Base-by-base conservation (phyloP, 2,888 invertebrate species). In the Rhingia campestris region DNA sequence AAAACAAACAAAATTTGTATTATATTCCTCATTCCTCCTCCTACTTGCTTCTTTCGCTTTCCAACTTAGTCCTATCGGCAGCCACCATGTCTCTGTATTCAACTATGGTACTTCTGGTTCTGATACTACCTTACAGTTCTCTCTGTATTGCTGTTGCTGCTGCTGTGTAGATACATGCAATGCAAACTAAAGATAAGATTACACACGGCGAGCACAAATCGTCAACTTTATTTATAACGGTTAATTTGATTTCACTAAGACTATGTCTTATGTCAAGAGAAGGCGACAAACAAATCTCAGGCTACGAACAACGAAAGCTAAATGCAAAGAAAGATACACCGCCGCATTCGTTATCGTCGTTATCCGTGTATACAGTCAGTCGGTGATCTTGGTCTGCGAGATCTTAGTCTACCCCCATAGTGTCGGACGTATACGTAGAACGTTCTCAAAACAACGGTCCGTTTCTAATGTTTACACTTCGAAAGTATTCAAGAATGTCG, bases 161-260 rank as follows among this genome's bases (percentile, higher is more conserved):
- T 30, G 14, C 41, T 9, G 30, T 51, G 43, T 79, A 72, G 43
- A 53, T 72, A 74, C 69, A 72, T 79, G 74, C 79, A 84, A 61
- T 80, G 80, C 74, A 84, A 84, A 80, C 80, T 53, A n/a, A 39
- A 84, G 84, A 84, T 84, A 84, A 84, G 84, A 84, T 84, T 80
- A 84, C 70, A 66, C 70, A 35, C 12, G 39, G 51, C 51, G 32
- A 59, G 37, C 74, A 70, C 79, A 84, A 74, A 79, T 75, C 84
- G 79, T 84, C 84, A 80, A 80, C 74, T 70, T 84, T 84, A 84
- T 84, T 84, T 84, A 84, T 84, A 84, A 75, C 80, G 75, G 84
- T 64, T 74, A 70, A 70, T 84, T 56, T 72, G 41, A 80, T 66
- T 70, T 75, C 79, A 84, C 84, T 84, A 70, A 66, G 79, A 64